Conservation (phyloP, 2,888 invertebrate species). For the Ametastegia equiseti region DNA sequence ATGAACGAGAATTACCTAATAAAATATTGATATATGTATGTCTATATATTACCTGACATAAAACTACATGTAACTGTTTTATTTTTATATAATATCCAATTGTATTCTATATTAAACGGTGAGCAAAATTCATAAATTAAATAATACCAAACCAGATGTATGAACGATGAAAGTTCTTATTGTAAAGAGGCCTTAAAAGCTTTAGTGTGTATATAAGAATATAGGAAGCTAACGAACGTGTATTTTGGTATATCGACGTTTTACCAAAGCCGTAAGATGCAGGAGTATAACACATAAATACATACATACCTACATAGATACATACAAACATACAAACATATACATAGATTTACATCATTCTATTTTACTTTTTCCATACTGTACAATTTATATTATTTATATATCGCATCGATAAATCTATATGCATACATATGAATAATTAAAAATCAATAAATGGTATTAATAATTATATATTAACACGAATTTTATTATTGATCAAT, state of each 20-base stretch:
- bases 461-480: constrained; percentile 17
- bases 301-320: too few relatives aligned
- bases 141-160: constrained; percentile 3
- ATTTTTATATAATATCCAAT: constrained; percentile 25
- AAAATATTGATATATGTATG: neutral
- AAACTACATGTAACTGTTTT: constrained; percentile 1
- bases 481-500: neutral
- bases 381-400: constrained; percentile 48
- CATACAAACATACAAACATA: too few relatives aligned
- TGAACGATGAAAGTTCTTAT: constrained; percentile 35
- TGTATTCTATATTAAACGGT: neutral
- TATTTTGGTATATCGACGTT: constrained; percentile 52
- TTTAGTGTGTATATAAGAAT: constrained; percentile 28
- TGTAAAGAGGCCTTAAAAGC: constrained; percentile 46
- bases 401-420: constrained; percentile 58
- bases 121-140: constrained; percentile 20
- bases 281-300: too few relatives aligned
- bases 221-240: constrained; percentile 12
- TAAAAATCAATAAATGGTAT: constrained; percentile 45
- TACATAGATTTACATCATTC: too few relatives aligned
- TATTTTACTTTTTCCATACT: constrained; percentile 50
- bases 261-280: constrained; percentile 60
- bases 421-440: constrained; percentile 52
- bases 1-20: neutral
- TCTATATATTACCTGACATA: neutral